Evolutionary conservation across 2,888 invertebrate genomes (phyloP), one percentile per base, ranked within the genome.

Genomic region (Apamea monoglypha): DNA sequence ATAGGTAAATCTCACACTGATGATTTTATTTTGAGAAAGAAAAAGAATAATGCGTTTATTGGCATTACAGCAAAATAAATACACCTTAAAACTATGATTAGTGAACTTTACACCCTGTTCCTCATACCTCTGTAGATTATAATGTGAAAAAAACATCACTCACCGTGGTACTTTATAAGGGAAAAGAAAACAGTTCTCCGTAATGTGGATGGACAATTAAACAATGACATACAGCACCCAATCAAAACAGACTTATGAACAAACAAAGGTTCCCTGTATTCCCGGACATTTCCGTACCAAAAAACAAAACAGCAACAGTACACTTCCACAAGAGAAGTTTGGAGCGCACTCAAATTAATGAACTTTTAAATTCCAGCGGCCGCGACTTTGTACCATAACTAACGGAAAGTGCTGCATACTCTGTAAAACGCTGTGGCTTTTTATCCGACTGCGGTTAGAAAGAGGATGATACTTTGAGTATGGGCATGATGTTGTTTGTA

Each of bases 291-390:
- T 40, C 7, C 29, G 21, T 36, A 53, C 8, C 59, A 47, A 71
- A 69, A 74, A 59, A 73, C 36, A 73, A 73, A 79, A 76, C 36
- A 53, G 36, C 32, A 75, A 36, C 56, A 32, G 6, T n/a, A 61
- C 36, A 21, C 74, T 71, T 59, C 16, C 50, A 36, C n/a, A 40
- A 61, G 61, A 53, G n/a, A 68, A 75, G 83, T 74, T 83, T 67
- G 64, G 63, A 86, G 81, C 47, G 81, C 81, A 76, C 81, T 86
- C 77, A 79, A 79, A 81, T 86, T 81, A 86, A 86, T 66, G 64
- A 86, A 86, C 79, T 86, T 86, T 86, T 73, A 77, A 86, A 83
- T 79, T 86, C 61, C 61, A 50, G 56, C 61, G 50, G 67, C 64
- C 36, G 44, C 32, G 44, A 73, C 81, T 83, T 68, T 66, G 68